These are phyloP conservation scores for Colossoma macropomum DNA, from an alignment of 2,113 vertebrate genomes.

Conservation along the genomic window DNA sequence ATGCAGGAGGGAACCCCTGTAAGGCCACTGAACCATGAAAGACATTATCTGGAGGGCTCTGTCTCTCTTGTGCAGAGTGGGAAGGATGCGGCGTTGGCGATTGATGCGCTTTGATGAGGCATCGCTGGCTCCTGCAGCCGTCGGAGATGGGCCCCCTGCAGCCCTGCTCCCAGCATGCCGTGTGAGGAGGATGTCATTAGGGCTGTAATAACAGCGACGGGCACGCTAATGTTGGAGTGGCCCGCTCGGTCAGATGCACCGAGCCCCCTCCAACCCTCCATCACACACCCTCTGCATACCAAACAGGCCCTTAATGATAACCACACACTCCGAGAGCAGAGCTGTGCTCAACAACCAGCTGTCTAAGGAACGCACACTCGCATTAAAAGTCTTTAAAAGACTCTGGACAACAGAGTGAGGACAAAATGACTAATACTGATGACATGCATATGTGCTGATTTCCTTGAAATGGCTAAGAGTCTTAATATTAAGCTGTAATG, in stretches of 20 bases:
- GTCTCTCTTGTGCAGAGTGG: constrained; percentile 72
- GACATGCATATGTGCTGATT: neutral
- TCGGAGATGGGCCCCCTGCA: constrained; percentile 86
- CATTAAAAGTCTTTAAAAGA: constrained; percentile 3
- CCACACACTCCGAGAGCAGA: constrained; percentile 24
- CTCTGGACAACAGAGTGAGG: neutral
- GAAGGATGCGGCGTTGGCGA: constrained; percentile 59
- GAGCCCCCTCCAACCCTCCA: constrained; percentile 73
- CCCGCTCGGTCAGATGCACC: constrained; percentile 77
- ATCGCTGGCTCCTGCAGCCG: constrained; percentile 82
- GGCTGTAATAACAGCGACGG: constrained; percentile 85
- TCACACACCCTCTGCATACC: constrained; percentile 83
- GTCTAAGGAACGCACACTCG: neutral
- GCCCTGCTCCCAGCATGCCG: constrained; percentile 89
- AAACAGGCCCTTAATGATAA: constrained; percentile 74
- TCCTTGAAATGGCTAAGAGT: neutral
- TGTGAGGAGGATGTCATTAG: constrained; percentile 88
- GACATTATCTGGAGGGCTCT: constrained; percentile 89
- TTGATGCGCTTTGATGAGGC: constrained; percentile 88
- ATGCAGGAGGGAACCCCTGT: constrained; percentile 87
- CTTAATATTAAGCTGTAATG: neutral
- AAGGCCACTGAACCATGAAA: constrained; percentile 89
- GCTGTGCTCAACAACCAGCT: constrained; percentile 58
- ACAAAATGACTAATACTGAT: constrained; percentile 5
- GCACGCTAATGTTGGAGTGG: constrained; percentile 82